Evolutionary conservation across 2,888 invertebrate species (phyloP).

Genomic region (Frankliniella fusca): DNA sequence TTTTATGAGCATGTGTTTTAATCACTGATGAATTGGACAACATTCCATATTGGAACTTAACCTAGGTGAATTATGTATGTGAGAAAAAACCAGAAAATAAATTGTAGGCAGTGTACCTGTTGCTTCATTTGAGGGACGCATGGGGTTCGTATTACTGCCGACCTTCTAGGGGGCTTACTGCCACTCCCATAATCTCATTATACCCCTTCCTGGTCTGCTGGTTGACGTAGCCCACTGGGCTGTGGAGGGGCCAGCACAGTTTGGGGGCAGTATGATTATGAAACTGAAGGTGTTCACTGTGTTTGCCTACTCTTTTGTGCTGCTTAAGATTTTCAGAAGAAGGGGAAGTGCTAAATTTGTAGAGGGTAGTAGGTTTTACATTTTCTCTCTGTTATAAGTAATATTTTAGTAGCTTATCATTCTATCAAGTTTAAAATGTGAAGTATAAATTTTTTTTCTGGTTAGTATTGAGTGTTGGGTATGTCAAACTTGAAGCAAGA

Average conservation of each 20-base stretch:
- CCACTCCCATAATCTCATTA: conserved; percentile 15
- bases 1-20: neutral
- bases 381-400: neutral
- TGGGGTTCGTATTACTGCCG: neutral
- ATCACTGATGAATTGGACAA: neutral
- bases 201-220: neutral
- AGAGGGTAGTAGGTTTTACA: neutral
- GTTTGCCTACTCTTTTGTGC: neutral
- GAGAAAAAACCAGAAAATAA: neutral
- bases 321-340: no score
- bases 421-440: neutral
- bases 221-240: neutral
- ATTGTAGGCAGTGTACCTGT: neutral
- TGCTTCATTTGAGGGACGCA: neutral
- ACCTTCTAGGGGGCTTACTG: neutral
- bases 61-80: neutral
- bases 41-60: neutral
- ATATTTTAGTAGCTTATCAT: neutral
- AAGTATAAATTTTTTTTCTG: neutral
- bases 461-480: neutral
- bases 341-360: neutral
- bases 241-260: neutral
- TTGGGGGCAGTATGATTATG: neutral
- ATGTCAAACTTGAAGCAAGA: neutral
- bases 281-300: neutral